Percentiles rank a stretch among this genome's conserved stretches.
phyloP scores from a whole-genome alignment of 2,797 vertebrate genomes.

The Tamandua tetradactyla region DNA sequence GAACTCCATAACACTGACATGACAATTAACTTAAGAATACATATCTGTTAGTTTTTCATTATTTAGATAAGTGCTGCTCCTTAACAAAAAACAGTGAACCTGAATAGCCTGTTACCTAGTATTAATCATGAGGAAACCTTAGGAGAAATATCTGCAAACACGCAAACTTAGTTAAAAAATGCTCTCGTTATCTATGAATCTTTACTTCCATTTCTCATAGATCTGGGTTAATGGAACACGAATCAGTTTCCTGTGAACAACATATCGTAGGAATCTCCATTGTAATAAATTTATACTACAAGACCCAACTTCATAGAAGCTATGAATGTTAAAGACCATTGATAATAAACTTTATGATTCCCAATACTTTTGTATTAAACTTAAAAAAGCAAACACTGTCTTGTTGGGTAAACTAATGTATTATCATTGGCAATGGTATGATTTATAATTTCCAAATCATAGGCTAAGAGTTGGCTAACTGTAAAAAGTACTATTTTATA shows the following conservation, averaged over 20 bases:
- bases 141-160: neutral
- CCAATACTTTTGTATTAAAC: neutral
- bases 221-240: neutral
- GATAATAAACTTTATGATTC: neutral
- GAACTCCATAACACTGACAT: neutral
- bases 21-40: neutral
- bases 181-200: neutral
- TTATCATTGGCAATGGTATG: neutral
- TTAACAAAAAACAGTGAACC: slow-evolving; percentile 20
- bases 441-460: neutral
- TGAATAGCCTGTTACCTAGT: neutral
- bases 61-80: neutral
- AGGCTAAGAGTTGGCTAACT: neutral
- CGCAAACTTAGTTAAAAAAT: neutral
- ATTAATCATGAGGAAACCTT: neutral
- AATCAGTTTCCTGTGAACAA: neutral
- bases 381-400: neutral
- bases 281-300: neutral
- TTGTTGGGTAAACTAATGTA: neutral
- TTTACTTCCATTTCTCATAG: neutral
- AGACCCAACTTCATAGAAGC: neutral
- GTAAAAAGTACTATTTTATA: neutral
- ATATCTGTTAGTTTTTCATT: neutral
- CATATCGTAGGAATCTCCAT: neutral
- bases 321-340: neutral